Evolutionary conservation across 1,140 invertebrate species (phyloP).

Genomic region (Nymphalis io): DNA sequence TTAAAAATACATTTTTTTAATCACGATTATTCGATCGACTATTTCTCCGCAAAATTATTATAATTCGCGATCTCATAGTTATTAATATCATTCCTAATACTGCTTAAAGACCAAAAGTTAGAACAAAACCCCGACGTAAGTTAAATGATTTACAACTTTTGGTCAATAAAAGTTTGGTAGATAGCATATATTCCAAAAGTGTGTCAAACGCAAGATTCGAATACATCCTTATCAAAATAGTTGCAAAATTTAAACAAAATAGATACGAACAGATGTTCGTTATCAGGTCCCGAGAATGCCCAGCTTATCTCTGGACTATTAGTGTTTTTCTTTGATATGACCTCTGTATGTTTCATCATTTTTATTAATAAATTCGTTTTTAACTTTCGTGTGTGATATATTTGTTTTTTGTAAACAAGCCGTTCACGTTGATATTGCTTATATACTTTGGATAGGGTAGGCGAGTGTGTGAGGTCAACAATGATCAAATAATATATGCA

Average conservation of each 20-base stretch:
- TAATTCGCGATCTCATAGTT: no score
- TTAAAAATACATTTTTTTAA: no score
- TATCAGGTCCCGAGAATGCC: slow-evolving; percentile 6
- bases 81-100: no score
- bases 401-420: slow-evolving; percentile 1
- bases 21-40: no score
- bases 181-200: slow-evolving; percentile 1
- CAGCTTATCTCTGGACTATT: slow-evolving; percentile 1
- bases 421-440: not conserved
- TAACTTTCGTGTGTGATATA: slow-evolving; percentile 1
- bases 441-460: no score
- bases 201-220: slow-evolving; percentile 5
- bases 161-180: not conserved
- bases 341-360: slow-evolving; percentile 26
- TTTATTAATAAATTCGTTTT: not conserved
- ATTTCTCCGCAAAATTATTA: no score
- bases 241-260: not conserved
- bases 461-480: not conserved
- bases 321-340: slow-evolving; percentile 15
- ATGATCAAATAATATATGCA: not conserved
- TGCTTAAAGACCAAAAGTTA: no score
- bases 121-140: no score
- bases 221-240: not conserved
- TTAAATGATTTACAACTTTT: no score
- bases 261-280: not conserved